Base-by-base conservation (phyloP, 2,888 invertebrate species). In the Lordiphosa andalusiaca region DNA sequence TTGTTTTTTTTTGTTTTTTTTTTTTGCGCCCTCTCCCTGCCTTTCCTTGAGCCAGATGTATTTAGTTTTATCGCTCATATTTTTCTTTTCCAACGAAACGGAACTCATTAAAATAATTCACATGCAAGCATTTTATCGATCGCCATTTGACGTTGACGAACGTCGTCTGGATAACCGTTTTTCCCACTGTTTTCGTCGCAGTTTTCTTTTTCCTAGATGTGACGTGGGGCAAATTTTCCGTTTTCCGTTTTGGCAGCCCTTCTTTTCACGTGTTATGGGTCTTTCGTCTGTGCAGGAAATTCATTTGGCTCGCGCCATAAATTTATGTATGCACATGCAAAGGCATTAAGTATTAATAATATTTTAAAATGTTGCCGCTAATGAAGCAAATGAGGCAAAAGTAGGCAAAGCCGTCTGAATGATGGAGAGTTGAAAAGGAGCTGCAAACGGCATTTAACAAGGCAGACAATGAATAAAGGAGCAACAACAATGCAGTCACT, bases 71-170 rank as follows among this genome's bases (percentile, higher is more conserved):
- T 77, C 76, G 76, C 57, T 80, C 84, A 80, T 84, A 81, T 81
- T 84, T 83, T 71, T 67, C 81, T 69, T 66, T 78, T 82, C 78
- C 78, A 77, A 25, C 82, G 74, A 80, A 80, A 84, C 84, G 78
- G 84, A 80, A 84, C 78, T 80, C 78, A 80, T 80, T 80, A 80
- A 80, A 80, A 84, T 80, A 80, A 80, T 80, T 80, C 78, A 84
- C 78, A 80, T 80, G 78, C 78, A 80, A 80, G 84, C 78, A 68
- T 66, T 84, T 74, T 72, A 81, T 80, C 82, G 78, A 80, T 81
- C 84, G 84, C 49, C 49, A 67, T 70, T 80, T 76, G 76, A 83
- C 83, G 76, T 83, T 83, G 84, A 77, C 84, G 76, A 80, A 83
- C 81, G 76, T 46, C 73, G 81, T 78, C 78, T 75, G 78, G 75